Base-by-base conservation (phyloP, 2,888 invertebrate species). In the Oligia strigilis region DNA sequence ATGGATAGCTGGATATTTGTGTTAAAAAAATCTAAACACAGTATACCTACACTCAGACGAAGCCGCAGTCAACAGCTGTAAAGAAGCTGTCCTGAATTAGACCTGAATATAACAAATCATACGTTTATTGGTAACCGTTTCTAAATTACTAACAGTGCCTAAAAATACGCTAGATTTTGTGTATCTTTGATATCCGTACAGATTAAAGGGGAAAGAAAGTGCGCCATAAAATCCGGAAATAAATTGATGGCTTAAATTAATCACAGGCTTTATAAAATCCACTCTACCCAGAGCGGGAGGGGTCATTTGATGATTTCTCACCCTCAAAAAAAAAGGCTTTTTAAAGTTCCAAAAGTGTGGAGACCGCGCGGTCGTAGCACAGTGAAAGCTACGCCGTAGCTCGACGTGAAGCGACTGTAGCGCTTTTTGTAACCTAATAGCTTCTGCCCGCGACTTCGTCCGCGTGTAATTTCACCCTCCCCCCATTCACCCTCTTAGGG, bases 381-480 rank as follows among this genome's bases (percentile, higher is more conserved):
- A 36, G 40, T 0, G 40, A 14, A 29, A 23, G 67, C 69, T 78
- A 69, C 49, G 43, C 43, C 76, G 65, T 77, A 46, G 46, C 65
- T 4, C 4, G 11, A 2, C 29, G 75, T 23, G 40, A 52, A 43
- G 62, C 76, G 1, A 14, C 43, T 14, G 23, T 9, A 23, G 55
- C 4, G 0, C 36, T 65, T 52, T 74, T 62, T 13, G n/a, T 60
- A 60, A 13, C 60, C 13, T 60, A 36, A 2, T 36, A 36, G 36
- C 36, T 36, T 36, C 36, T 36, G 36, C 36, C 36, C 36, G 36
- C 36, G 36, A 36, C 36, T 36, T 36, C 36, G 36, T 36, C 36
- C 36, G 4, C 36, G 36, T 36, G 4, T 3, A 36, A 36, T 36
- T 36, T 36, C 36, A 36, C 4, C 36, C 3, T 36, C 36, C 36